Evolutionary conservation across 2,888 invertebrate species (phyloP), one percentile per base, ranked within the genome.

Genomic region (Mechanitis mazaeus): DNA sequence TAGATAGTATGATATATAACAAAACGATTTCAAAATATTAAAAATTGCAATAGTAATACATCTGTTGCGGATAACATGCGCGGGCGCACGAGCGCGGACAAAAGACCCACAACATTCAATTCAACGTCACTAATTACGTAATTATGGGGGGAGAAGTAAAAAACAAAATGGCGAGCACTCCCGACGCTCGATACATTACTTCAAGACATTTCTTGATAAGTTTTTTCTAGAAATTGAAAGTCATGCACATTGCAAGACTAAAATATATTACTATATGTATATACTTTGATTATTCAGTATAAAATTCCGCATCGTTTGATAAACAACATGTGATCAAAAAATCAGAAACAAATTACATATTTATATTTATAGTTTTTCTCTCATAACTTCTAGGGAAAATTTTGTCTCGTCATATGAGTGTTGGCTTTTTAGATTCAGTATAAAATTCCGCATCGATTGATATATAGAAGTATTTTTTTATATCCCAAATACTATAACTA

Each of bases 71-170:
- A 71, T 68, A 75, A 75, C 74, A 72, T 75, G 76, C 80, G 81
- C 80, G 73, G 73, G 80, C 80, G 79, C 80, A 76, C 76, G 79
- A 67, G 66, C 80, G 77, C 80, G 77, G 77, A 88, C 87, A 88
- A 89, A 88, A 84, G 81, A 77, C 79, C 83, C 80, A 80, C 80
- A 76, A 78, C 78, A 71, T 83, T 80, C 85, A 85, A 87, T 88
- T 87, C 86, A 85, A 85, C 84, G 83, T 75, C 83, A 83, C 85
- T 89, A 87, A 89, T 89, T 88, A 87, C 88, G 86, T 88, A 88
- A 90, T 90, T 87, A 87, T 81, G 80, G 87, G 81, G 85, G 77
- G 73, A 75, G 66, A 70, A 68, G 74, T 69, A 74, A 76, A 81
- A 81, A 80, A 78, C 76, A 78, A 81, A 85, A 87, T 84, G 82